A percentile compares a stretch with the other conserved stretches of the same genome.
These are phyloP conservation scores for Strigops habroptila DNA, from an alignment of 2,113 vertebrate species.

Conservation along the genomic window DNA sequence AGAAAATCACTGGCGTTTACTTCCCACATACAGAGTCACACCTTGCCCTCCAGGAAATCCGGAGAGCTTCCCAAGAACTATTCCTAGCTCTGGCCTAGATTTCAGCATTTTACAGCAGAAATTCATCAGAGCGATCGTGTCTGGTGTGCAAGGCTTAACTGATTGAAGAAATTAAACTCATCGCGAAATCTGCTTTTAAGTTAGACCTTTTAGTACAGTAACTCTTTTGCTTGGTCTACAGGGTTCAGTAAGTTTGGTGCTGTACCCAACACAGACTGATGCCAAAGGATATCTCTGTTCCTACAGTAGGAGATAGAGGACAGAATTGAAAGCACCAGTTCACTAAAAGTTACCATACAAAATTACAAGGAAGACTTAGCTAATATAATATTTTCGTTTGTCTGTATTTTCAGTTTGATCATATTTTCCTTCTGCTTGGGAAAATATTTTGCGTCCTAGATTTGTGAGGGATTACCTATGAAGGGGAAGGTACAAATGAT, in stretches of 20 bases:
- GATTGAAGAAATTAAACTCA: background rate
- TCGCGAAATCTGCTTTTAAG: background rate
- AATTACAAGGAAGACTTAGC: background rate
- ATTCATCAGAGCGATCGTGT: background rate
- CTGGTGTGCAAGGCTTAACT: background rate
- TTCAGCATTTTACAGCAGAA: slow-evolving; percentile 3
- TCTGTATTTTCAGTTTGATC: background rate
- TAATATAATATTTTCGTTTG: background rate
- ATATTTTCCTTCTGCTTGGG: background rate
- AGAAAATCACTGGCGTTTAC: slow-evolving; percentile 15
- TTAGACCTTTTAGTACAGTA: background rate
- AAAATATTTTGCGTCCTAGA: background rate
- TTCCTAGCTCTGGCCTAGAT: slow-evolving; percentile 32
- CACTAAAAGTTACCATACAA: background rate
- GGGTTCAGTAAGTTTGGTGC: background rate
- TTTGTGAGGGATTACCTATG: background rate
- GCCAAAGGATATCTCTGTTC: background rate
- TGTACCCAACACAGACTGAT: background rate
- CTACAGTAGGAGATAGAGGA: background rate
- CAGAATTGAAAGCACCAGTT: background rate
- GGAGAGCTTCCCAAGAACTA: slow-evolving; percentile 46
- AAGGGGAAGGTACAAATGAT: background rate
- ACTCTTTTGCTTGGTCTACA: background rate
- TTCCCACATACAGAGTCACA: slow-evolving; percentile 5
- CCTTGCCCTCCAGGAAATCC: slow-evolving; percentile 52